Evolutionary conservation across 35 echinoderm and acorn worm species (phyloP).

Genomic region (Strongylocentrotus purpuratus): DNA sequence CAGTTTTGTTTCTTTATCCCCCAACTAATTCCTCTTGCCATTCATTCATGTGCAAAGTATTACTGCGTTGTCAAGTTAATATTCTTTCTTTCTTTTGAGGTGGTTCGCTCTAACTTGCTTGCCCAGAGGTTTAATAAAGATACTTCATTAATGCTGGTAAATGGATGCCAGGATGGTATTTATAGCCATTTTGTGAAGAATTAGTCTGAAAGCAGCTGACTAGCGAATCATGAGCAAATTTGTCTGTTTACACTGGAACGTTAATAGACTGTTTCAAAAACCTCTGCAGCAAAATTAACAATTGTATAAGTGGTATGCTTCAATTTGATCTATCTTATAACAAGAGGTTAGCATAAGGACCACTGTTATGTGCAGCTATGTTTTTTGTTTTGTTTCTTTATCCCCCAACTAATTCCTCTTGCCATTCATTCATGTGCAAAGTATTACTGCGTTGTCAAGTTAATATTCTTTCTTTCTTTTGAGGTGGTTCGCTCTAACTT

Average conservation of each 20-base stretch:
- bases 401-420: neutral
- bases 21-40: neutral
- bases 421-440: neutral
- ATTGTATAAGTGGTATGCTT: too few relatives aligned
- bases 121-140: too few relatives aligned
- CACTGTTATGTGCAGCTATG: neutral
- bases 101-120: too few relatives aligned
- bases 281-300: too few relatives aligned
- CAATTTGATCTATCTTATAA: too few relatives aligned
- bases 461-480: too few relatives aligned
- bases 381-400: neutral
- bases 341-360: neutral
- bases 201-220: neutral
- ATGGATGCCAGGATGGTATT: neutral
- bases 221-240: too few relatives aligned
- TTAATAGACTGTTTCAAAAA: too few relatives aligned
- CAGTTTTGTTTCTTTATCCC: neutral
- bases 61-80: neutral
- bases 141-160: neutral
- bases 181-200: neutral
- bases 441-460: neutral
- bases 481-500: too few relatives aligned
- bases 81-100: too few relatives aligned
- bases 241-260: too few relatives aligned
- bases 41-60: neutral